Base-by-base conservation (phyloP, 2,113 vertebrate genomes). In the Myxocyprinus asiaticus region DNA sequence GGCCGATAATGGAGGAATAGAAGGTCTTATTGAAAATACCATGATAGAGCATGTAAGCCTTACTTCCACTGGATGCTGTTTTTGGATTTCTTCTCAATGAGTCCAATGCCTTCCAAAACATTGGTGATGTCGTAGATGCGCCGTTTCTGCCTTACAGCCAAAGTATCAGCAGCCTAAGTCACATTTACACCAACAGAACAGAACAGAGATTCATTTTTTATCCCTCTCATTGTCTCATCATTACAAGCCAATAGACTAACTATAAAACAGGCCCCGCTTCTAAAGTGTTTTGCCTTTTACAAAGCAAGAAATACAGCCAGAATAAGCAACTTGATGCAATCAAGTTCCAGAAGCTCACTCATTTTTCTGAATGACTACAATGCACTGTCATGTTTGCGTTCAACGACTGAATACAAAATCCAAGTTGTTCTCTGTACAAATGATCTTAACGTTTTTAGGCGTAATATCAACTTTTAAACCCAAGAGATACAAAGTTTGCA, bases 21-120 rank as follows among this genome's bases (percentile, higher is more conserved):
- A n/a, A 33, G 22, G 22, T 33, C 22, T 33, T 33, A 33, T 33
- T 33, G 22, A 33, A 33, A 33, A 33, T 33, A 33, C 5, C 8
- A 5, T 9, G 6, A 6, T 0, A 4, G 44, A 55, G 42, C 12
- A 68, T 33, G 10, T 22, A 50, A 47, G 50, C 95, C 98, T 95
- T 91, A 99, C 98, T 99, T 99, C 98, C 98, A 99, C 79, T 99
- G 98, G 86, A 99, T 99, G 81, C 98, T 99, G 93, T 99, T 99
- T 89, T 99, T 99, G 63, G 98, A 99, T 82, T 99, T 99, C 90
- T 99, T 99, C 91, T 99, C 98, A 0, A 99, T 99, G 79, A 99
- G 84, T 10, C 98, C 98, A 0, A 99, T 99, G 76, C 98, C 98
- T 86, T 99, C 98, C 87, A 99, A 89, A 44, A 99, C 98, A 22